Conservation (phyloP, 2,113 vertebrate genomes). For the Microtus montanus region DNA sequence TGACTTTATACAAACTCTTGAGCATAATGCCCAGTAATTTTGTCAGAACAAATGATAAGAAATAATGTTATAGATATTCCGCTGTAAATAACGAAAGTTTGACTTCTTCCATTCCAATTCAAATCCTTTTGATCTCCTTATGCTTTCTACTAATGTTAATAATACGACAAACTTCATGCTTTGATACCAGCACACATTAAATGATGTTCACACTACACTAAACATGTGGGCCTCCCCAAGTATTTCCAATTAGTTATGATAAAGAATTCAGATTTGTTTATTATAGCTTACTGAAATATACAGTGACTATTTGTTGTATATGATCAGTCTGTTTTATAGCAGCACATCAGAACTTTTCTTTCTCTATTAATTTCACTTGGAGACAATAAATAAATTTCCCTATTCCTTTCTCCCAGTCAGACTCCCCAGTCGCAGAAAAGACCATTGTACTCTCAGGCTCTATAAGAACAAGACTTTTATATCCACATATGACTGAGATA, state of each 20-base stretch:
- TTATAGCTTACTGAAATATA: not conserved
- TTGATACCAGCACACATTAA: not conserved
- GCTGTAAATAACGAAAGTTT: not conserved
- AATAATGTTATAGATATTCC: not conserved
- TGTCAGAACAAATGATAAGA: not conserved
- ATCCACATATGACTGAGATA: not conserved
- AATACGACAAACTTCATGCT: not conserved
- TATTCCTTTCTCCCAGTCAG: not conserved
- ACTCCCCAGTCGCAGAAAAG: fast-evolving
- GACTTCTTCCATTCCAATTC: too few species aligned
- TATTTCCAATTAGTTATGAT: not conserved
- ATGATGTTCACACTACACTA: not conserved
- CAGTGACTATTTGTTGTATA: too few species aligned
- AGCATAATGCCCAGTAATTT: not conserved
- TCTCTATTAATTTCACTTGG: not conserved
- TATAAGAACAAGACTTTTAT: not conserved
- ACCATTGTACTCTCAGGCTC: not conserved
- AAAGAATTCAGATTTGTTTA: not conserved
- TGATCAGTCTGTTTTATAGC: not conserved
- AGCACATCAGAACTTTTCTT: not conserved
- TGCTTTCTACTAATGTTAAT: too few species aligned
- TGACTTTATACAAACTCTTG: not conserved
- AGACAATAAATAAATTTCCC: not conserved
- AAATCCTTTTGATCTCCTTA: too few species aligned
- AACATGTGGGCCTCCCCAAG: not conserved